Evolutionary conservation across 2,888 invertebrate species (phyloP).

Genomic region (Sesia bembeciformis): DNA sequence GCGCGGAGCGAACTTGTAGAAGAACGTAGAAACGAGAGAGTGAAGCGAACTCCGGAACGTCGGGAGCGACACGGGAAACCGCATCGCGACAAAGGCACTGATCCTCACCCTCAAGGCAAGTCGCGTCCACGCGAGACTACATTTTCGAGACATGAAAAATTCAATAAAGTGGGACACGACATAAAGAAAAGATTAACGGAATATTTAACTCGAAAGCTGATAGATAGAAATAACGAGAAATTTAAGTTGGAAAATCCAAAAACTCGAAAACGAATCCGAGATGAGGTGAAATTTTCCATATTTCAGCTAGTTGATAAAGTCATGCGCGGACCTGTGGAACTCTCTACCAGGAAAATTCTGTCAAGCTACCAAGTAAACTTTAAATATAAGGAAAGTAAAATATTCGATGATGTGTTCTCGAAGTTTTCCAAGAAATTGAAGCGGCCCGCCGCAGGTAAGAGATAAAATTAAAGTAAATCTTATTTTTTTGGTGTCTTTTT

Average conservation of each 20-base stretch:
- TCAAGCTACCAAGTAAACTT: slow-evolving; percentile 43
- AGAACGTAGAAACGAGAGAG: slow-evolving; percentile 17
- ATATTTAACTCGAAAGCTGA: too few species aligned
- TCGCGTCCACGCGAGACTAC: too few species aligned
- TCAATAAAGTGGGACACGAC: not conserved
- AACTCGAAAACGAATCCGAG: too few species aligned
- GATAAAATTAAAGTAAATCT: not conserved
- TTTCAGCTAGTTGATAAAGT: too few species aligned
- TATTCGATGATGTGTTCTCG: slow-evolving; percentile 37
- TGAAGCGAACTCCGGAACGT: too few species aligned
- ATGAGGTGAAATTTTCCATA: too few species aligned
- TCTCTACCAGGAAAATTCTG: slow-evolving; percentile 49
- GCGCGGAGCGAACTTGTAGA: slow-evolving; percentile 34
- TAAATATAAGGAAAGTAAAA: slow-evolving; percentile 32
- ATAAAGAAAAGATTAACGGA: not conserved
- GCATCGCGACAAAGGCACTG: too few species aligned
- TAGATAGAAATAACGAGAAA: too few species aligned
- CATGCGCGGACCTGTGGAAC: too few species aligned
- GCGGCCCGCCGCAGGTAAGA: slow-evolving; percentile 46
- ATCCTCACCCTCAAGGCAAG: too few species aligned
- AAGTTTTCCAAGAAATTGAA: slow-evolving; percentile 38
- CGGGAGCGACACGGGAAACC: too few species aligned
- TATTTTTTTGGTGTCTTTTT: not conserved
- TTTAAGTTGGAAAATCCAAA: too few species aligned
- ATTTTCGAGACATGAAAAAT: not conserved